Evolutionary conservation across 2,888 invertebrate species (phyloP).

Genomic region (Rosalia funebris): DNA sequence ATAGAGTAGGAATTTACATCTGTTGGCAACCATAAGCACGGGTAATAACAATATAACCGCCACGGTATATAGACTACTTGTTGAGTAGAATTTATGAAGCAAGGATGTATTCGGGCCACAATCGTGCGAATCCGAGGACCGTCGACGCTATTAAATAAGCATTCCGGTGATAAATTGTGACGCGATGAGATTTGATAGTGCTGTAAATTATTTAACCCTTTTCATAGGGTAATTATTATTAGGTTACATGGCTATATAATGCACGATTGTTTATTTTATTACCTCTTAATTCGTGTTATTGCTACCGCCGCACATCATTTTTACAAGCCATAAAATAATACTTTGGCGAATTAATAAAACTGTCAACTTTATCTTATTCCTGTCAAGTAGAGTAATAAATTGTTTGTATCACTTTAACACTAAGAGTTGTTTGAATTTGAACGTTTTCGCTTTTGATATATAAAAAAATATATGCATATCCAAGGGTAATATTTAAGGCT

Average conservation of each 20-base stretch:
- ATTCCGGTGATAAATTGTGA: constrained; percentile 66
- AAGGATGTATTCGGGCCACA: constrained; percentile 56
- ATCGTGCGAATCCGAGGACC: constrained; percentile 59
- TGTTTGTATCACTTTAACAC: no score
- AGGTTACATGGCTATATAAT: constrained; percentile 51
- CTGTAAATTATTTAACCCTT: constrained; percentile 66
- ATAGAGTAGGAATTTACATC: constrained; percentile 64
- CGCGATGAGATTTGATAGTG: constrained; percentile 66
- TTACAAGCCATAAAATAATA: not conserved
- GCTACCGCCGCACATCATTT: constrained; percentile 2
- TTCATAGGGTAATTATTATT: constrained; percentile 64
- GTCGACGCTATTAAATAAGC: constrained; percentile 65
- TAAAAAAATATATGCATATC: no score
- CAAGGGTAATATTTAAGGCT: no score
- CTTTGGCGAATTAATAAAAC: not conserved
- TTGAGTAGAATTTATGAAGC: constrained; percentile 66
- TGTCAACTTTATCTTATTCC: not conserved
- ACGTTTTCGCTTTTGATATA: no score
- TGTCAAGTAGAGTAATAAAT: not conserved
- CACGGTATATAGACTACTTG: constrained; percentile 66
- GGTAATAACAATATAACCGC: constrained; percentile 66
- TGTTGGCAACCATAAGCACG: constrained; percentile 65
- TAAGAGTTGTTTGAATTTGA: no score
- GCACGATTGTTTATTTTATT: constrained; percentile 33
- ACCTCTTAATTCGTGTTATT: constrained; percentile 37